A percentile compares a stretch with the other conserved stretches of the same genome.
phyloP scores from a whole-genome alignment of 1,140 invertebrate species.

The Eumeta japonica region DNA sequence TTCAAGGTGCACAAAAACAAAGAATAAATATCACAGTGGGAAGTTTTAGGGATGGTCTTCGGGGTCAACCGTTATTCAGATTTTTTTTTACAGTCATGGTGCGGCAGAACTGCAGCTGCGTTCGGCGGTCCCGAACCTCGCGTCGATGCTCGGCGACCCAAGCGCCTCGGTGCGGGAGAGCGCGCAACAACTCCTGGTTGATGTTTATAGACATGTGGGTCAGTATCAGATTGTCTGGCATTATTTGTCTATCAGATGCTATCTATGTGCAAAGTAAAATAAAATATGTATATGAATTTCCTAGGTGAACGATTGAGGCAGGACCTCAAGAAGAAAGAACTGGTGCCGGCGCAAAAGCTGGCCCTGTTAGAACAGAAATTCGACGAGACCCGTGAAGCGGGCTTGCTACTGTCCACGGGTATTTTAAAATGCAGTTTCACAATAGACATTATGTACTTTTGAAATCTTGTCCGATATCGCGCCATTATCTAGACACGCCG shows the following conservation, averaged over 20 bases:
- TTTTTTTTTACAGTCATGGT: slow-evolving; percentile 68
- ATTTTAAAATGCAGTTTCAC: slow-evolving; percentile 9
- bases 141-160: slow-evolving; percentile 86
- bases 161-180: slow-evolving; percentile 83
- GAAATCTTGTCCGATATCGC: too few relatives aligned
- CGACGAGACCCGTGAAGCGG: slow-evolving; percentile 80
- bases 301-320: slow-evolving; percentile 73
- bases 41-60: too few relatives aligned
- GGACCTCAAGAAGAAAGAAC: slow-evolving; percentile 80
- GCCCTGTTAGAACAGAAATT: slow-evolving; percentile 77
- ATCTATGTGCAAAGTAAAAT: too few relatives aligned
- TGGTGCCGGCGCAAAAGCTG: slow-evolving; percentile 80
- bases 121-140: slow-evolving; percentile 78
- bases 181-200: slow-evolving; percentile 80
- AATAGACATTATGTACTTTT: neutral
- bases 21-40: too few relatives aligned
- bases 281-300: slow-evolving; percentile 3
- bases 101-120: slow-evolving; percentile 77
- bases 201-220: slow-evolving; percentile 91
- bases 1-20: too few relatives aligned
- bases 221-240: too few relatives aligned
- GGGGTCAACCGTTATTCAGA: slow-evolving; percentile 1
- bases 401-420: slow-evolving; percentile 77
- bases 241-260: too few relatives aligned
- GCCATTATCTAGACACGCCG: too few relatives aligned